Evolutionary conservation across 2,113 vertebrate genomes (phyloP).

Genomic region (Cyanoderma ruficeps): DNA sequence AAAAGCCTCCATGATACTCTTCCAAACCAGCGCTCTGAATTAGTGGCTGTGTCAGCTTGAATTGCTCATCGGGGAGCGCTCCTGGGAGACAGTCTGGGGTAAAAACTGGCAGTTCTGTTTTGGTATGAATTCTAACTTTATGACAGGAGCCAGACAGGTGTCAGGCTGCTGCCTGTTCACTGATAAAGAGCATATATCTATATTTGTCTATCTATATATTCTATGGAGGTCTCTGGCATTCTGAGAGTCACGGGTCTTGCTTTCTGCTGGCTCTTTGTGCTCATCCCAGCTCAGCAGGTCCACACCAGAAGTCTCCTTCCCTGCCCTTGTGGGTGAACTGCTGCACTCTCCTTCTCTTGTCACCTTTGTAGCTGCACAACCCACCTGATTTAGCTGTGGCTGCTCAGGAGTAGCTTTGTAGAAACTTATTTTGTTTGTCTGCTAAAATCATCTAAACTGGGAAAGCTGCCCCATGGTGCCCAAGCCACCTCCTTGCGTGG

Average conservation of each 20-base stretch:
- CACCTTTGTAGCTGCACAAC: background rate
- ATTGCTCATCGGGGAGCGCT: background rate
- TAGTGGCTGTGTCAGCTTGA: background rate
- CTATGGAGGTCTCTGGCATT: background rate
- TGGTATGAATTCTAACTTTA: accelerated
- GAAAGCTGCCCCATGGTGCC: accelerated
- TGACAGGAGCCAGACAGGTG: background rate
- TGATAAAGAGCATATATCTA: background rate
- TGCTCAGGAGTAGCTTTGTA: background rate
- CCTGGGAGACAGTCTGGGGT: background rate
- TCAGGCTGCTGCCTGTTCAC: background rate
- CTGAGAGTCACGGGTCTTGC: background rate
- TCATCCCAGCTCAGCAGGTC: background rate
- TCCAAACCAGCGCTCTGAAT: background rate
- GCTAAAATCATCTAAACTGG: background rate
- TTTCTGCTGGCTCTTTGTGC: background rate
- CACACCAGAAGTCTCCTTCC: background rate
- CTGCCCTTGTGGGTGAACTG: background rate
- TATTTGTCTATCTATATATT: background rate
- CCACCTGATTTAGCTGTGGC: background rate
- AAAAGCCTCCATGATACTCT: background rate
- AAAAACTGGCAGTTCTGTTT: background rate
- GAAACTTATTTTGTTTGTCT: background rate
- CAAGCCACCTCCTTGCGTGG: background rate
- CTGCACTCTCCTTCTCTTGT: accelerated